Conservation (phyloP, 2,888 invertebrate genomes). For the Orthosia gracilis region DNA sequence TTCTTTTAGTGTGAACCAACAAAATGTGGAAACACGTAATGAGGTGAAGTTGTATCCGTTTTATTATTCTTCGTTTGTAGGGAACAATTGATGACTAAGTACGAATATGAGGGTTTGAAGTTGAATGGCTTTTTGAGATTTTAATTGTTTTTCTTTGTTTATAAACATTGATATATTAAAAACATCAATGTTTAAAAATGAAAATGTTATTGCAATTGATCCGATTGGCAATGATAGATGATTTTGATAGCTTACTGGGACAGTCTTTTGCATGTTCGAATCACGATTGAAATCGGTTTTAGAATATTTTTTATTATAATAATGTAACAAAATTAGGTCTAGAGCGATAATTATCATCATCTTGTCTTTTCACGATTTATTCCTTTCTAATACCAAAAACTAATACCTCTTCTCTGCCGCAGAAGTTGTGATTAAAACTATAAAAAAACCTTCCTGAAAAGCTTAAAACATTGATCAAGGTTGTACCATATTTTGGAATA, state of each 20-base stretch:
- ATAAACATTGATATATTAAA: too few relatives aligned
- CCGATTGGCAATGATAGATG: background rate
- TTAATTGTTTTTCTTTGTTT: background rate
- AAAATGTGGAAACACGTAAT: constrained; percentile 60
- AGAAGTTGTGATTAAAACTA: too few relatives aligned
- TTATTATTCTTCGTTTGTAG: constrained; percentile 33
- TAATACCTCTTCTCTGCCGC: too few relatives aligned
- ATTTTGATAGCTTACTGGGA: background rate
- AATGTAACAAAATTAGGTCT: too few relatives aligned
- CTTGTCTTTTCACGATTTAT: too few relatives aligned
- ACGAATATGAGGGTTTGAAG: background rate
- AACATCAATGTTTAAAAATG: background rate
- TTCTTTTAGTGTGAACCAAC: constrained; percentile 52
- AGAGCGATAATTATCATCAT: too few relatives aligned
- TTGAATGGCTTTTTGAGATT: background rate
- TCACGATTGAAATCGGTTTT: background rate
- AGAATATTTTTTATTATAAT: too few relatives aligned
- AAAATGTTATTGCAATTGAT: background rate
- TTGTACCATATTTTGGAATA: too few relatives aligned
- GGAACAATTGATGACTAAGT: constrained; percentile 14
- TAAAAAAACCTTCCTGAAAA: too few relatives aligned
- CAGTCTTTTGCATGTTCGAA: background rate
- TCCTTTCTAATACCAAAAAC: too few relatives aligned
- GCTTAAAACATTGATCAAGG: too few relatives aligned
- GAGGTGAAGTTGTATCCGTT: constrained; percentile 38